Percentiles rank a stretch among this genome's conserved stretches.
phyloP scores from a whole-genome alignment of 2,888 invertebrate species.

The Anticlea derivata region DNA sequence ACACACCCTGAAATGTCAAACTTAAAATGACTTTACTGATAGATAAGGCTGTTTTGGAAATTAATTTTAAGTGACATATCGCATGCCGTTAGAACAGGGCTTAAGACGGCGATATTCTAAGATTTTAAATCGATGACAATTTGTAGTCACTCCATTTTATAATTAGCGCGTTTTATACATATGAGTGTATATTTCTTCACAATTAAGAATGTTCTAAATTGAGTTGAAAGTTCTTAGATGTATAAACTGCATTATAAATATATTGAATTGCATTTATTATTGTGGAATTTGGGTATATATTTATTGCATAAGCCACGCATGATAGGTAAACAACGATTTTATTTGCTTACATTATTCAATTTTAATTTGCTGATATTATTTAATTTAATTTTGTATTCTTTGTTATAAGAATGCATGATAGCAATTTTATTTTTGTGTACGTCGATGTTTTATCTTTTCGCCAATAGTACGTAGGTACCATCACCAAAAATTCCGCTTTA shows the following conservation, averaged over 20 bases:
- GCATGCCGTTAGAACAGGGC: too few relatives aligned
- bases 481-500: too few relatives aligned
- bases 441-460: conserved; percentile 39
- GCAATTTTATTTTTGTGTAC: conserved; percentile 47
- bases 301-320: conserved; percentile 52
- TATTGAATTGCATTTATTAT: conserved; percentile 67
- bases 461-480: too few relatives aligned
- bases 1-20: too few relatives aligned
- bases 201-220: conserved; percentile 5
- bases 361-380: conserved; percentile 68
- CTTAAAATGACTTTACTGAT: too few relatives aligned
- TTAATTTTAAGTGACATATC: too few relatives aligned
- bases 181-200: conserved; percentile 5
- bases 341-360: conserved; percentile 64
- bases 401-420: conserved; percentile 55
- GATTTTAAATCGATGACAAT: conserved; percentile 42
- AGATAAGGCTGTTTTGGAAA: too few relatives aligned
- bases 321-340: conserved; percentile 67
- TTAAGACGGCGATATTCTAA: conserved; percentile 29
- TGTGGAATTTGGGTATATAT: conserved; percentile 56
- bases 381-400: conserved; percentile 50
- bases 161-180: conserved; percentile 31
- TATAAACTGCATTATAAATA: conserved; percentile 33
- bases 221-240: conserved; percentile 27
- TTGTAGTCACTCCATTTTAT: conserved; percentile 28